Conservation (phyloP, 2,113 vertebrate species). For the Corythoichthys haematopterus region DNA sequence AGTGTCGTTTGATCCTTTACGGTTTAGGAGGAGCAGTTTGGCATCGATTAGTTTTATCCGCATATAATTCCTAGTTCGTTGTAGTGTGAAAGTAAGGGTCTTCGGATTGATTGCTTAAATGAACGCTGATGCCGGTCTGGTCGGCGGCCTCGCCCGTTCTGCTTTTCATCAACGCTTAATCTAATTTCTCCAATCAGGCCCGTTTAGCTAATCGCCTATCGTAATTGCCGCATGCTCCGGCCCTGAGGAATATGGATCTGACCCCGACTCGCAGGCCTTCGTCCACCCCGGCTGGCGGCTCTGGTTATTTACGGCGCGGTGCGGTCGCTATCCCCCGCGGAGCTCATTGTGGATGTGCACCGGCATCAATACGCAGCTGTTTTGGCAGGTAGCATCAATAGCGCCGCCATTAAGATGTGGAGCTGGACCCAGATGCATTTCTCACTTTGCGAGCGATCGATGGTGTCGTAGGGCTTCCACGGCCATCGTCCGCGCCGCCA, state of each 20-base stretch:
- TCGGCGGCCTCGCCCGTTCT: constrained; percentile 33
- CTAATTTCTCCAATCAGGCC: constrained; percentile 58
- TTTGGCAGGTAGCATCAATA: constrained; percentile 66
- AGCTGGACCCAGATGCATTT: constrained; percentile 65
- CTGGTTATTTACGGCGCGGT: constrained; percentile 60
- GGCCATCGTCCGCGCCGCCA: constrained; percentile 67
- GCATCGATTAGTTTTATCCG: background rate
- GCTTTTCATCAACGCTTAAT: constrained; percentile 62
- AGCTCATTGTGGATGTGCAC: constrained; percentile 65
- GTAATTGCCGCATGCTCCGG: constrained; percentile 51
- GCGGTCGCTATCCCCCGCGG: constrained; percentile 60
- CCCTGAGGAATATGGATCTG: constrained; percentile 52
- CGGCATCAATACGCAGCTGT: constrained; percentile 21
- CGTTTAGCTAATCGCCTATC: constrained; percentile 57
- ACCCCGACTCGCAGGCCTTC: constrained; percentile 8
- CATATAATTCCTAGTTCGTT: background rate
- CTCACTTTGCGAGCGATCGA: constrained; percentile 62
- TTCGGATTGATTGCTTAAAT: constrained; percentile 9
- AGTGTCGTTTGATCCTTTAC: background rate
- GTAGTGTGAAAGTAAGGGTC: background rate
- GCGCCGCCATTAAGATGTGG: constrained; percentile 66
- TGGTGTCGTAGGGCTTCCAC: constrained; percentile 64
- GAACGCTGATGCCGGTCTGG: constrained; percentile 23
- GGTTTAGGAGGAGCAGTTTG: no score
- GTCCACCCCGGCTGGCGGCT: constrained; percentile 1